phyloP scores from a whole-genome alignment of 2,797 vertebrate species.

The Onychomys torridus region DNA sequence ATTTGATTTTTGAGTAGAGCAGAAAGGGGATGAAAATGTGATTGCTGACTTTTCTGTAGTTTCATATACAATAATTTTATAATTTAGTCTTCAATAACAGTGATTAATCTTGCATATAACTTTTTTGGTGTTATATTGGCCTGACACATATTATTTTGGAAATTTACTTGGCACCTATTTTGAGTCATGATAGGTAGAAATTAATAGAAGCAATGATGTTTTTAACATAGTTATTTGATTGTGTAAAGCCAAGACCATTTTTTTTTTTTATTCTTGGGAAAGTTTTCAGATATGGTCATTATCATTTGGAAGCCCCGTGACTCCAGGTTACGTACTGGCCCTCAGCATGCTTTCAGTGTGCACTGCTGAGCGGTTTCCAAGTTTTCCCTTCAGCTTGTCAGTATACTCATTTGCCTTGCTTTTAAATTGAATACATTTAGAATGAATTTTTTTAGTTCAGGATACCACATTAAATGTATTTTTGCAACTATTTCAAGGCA shows the following conservation, averaged over 20 bases:
- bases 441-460: conserved; percentile 46
- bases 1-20: conserved; percentile 46
- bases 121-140: background rate
- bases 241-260: background rate
- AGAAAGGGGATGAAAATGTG: conserved; percentile 29
- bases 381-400: conserved; percentile 54
- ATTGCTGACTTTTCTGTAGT: conserved; percentile 17
- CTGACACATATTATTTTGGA: conserved; percentile 23
- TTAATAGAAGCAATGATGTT: conserved; percentile 43
- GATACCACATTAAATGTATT: conserved; percentile 61
- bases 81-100: conserved; percentile 32
- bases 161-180: conserved; percentile 49
- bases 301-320: conserved; percentile 46
- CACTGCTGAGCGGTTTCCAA: conserved; percentile 11
- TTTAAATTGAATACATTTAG: conserved; percentile 54
- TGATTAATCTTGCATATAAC: conserved; percentile 1
- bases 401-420: conserved; percentile 49
- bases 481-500: conserved; percentile 82
- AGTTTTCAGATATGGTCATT: background rate
- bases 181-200: conserved; percentile 51
- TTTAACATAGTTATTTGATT: conserved; percentile 27
- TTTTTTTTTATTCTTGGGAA: conserved; percentile 50
- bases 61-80: background rate
- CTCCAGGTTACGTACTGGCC: conserved; percentile 7
- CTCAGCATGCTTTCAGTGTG: conserved; percentile 17